These are phyloP conservation scores for Parus major DNA, from an alignment of 2,113 vertebrate species.

Conservation along the genomic window DNA sequence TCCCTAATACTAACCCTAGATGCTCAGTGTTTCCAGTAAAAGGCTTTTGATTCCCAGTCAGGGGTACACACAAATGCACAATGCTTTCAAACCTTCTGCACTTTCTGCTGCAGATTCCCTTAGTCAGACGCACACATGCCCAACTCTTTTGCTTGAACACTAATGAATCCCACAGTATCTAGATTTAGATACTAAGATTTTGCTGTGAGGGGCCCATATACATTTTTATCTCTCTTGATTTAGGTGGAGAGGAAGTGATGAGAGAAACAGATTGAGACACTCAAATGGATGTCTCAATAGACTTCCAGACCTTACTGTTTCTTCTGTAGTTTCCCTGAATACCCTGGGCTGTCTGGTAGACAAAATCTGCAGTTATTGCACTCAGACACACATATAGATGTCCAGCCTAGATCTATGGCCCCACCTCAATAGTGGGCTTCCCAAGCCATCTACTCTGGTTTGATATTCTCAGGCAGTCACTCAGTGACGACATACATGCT, in stretches of 20 bases:
- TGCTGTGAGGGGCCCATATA: background rate
- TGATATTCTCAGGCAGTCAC: background rate
- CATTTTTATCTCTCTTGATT: background rate
- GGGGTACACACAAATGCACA: fast-evolving
- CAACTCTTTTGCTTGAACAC: background rate
- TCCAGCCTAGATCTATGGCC: background rate
- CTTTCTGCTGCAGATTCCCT: background rate
- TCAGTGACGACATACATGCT: background rate
- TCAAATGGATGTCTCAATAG: background rate
- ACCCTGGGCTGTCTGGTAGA: background rate
- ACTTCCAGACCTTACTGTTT: background rate
- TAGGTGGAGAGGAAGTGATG: background rate
- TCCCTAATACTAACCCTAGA: background rate
- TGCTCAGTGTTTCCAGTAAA: background rate
- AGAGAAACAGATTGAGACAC: background rate
- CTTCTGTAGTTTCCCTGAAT: background rate
- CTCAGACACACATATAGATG: fast-evolving
- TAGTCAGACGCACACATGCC: fast-evolving
- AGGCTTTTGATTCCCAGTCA: background rate
- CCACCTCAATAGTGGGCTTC: background rate
- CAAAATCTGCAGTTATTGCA: background rate
- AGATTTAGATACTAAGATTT: background rate
- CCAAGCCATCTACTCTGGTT: background rate
- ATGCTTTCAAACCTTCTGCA: background rate
- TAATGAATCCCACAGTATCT: background rate